Conservation (phyloP, 2,888 invertebrate species). For the Hyalella azteca region DNA sequence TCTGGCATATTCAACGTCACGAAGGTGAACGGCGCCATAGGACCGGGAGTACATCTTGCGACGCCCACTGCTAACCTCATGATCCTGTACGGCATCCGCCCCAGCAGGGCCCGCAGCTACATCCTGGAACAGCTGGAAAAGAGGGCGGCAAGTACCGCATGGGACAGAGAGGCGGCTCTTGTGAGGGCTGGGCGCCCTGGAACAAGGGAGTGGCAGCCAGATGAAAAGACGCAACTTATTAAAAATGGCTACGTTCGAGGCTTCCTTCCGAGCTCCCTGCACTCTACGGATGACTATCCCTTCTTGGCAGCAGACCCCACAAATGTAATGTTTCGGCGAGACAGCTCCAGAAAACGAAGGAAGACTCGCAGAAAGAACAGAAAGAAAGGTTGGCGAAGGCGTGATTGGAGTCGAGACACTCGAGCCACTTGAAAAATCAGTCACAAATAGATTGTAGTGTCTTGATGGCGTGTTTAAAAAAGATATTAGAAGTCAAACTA, state of each 20-base stretch:
- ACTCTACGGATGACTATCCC: slow-evolving; percentile 49
- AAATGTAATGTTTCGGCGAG: slow-evolving; percentile 55
- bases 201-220: slow-evolving; percentile 46
- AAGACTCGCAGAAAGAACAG: slow-evolving; percentile 57
- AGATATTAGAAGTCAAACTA: slow-evolving; percentile 27
- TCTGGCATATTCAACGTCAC: slow-evolving; percentile 92
- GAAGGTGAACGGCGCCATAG: slow-evolving; percentile 69
- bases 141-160: slow-evolving; percentile 68
- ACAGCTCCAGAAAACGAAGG: slow-evolving; percentile 53
- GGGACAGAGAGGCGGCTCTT: slow-evolving; percentile 69
- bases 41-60: slow-evolving; percentile 71
- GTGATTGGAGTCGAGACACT: slow-evolving; percentile 38
- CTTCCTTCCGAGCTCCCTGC: slow-evolving; percentile 47
- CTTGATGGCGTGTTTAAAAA: slow-evolving; percentile 33
- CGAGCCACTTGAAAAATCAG: slow-evolving; percentile 27
- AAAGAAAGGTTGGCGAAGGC: slow-evolving; percentile 54
- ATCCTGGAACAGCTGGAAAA: slow-evolving; percentile 67
- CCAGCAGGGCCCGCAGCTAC: slow-evolving; percentile 39
- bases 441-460: slow-evolving; percentile 16
- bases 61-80: slow-evolving; percentile 59
- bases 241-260: slow-evolving; percentile 53
- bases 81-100: slow-evolving; percentile 55
- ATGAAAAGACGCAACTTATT: slow-evolving; percentile 48
- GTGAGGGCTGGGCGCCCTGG: slow-evolving; percentile 45
- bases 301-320: slow-evolving; percentile 57